phyloP scores from a whole-genome alignment of 2,888 invertebrate species.

The Dolichomitus sp. region DNA sequence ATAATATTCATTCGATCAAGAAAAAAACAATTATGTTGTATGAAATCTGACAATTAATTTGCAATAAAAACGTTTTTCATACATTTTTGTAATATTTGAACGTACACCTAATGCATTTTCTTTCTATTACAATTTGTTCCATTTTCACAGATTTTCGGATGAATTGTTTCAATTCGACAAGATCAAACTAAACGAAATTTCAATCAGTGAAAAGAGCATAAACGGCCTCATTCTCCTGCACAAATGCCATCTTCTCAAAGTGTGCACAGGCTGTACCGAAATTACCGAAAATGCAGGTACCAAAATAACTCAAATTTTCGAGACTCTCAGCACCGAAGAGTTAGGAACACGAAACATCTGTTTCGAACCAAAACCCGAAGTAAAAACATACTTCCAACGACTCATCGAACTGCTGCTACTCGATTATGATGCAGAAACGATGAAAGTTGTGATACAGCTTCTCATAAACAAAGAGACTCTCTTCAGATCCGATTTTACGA shows the following conservation, averaged over 20 bases:
- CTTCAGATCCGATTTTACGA: conserved; percentile 60
- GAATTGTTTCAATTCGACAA: conserved; percentile 67
- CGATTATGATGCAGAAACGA: conserved; percentile 64
- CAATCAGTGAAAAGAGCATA: conserved; percentile 66
- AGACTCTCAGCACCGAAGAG: conserved; percentile 66
- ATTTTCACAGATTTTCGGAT: conserved; percentile 40
- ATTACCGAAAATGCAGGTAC: conserved; percentile 20
- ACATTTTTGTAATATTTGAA: background rate
- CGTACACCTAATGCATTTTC: too few relatives aligned
- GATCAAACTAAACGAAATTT: conserved; percentile 19
- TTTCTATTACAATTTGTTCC: background rate
- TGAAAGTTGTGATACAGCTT: conserved; percentile 46
- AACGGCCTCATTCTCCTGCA: conserved; percentile 75
- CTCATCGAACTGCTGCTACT: conserved; percentile 75
- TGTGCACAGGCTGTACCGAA: conserved; percentile 42
- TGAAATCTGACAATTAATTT: too few relatives aligned
- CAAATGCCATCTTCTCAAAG: conserved; percentile 67
- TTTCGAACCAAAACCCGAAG: conserved; percentile 64
- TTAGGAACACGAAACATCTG: conserved; percentile 53
- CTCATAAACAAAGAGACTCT: conserved; percentile 27
- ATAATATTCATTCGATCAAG: too few relatives aligned
- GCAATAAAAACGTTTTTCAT: too few relatives aligned
- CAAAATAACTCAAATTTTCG: conserved; percentile 71
- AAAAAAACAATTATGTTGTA: too few relatives aligned
- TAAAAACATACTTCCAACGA: conserved; percentile 73